Base-by-base conservation (phyloP, 2,797 vertebrate species). In the Anguilla pacifica region DNA sequence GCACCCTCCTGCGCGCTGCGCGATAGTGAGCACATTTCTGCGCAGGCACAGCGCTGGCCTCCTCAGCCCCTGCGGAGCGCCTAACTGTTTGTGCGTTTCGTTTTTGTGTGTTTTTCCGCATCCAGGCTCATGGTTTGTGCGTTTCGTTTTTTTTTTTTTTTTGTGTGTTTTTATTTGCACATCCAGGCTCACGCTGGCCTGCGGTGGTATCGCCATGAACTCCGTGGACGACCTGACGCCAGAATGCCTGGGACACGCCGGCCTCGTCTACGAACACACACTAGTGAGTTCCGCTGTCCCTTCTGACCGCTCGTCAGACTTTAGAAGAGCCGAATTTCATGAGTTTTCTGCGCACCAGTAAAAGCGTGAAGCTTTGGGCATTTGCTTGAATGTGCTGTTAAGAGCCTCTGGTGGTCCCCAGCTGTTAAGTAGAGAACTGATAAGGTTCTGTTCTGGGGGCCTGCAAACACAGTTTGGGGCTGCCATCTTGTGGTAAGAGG, bases 131-230 rank as follows among this genome's bases (percentile, higher is more conserved):
- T 96, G 6, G 17, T 67, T 19, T 53, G 64, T 53, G 35, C 22
- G 17, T 28, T 15, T 39, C 2, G 2, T 43, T 43, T 43, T 15
- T 2, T 35, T 74, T 86, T 43, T 43, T 3, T 15, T 1, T 35
- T 67, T 86, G 61, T 3, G 3, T n/a, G n/a, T 0, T 6, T 53
- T 11, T 83, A 3, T 43, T 43, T 43, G 39, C 39, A 43, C 3
- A 91, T 88, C 53, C 89, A 99, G 98, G 35, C 94, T 99, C 88
- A 96, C 97, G 6, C 95, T 99, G 43, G 98, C 99, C 0, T 99
- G 98, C 51, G 99, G 98, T 0, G 98, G 99, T 0, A 92, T 96
- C n/a, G 97, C 98, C 86, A 97, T 99, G 96, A 99, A 99, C 91
- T 99, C 98, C 0, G 93, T 99, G 64, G 98, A 99, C 13, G 98